Conservation (phyloP, 2,888 invertebrate genomes). For the Liopterus haemorrhoidalis region DNA sequence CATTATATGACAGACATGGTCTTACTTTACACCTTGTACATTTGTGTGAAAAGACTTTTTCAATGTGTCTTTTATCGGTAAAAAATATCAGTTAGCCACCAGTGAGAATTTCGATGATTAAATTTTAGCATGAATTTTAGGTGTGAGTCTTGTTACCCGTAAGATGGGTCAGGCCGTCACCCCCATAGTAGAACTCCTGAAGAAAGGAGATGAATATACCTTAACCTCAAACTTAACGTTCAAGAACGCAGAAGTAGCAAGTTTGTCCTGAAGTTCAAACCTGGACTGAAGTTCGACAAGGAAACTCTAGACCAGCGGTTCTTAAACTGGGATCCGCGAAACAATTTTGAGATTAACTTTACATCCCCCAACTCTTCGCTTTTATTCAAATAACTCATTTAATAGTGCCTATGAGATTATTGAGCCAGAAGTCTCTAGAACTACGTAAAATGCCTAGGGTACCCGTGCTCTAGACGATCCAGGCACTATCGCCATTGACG, state of each 20-base stretch:
- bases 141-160: slow-evolving; percentile 80
- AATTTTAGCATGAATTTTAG: no score
- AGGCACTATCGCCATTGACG: slow-evolving; percentile 71
- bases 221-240: slow-evolving; percentile 82
- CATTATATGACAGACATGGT: no score
- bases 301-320: slow-evolving; percentile 85
- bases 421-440: no score
- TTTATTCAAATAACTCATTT: no score
- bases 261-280: slow-evolving; percentile 74
- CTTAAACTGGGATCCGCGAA: slow-evolving; percentile 76
- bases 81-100: slow-evolving; percentile 72
- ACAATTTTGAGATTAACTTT: no score
- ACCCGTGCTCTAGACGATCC: no score
- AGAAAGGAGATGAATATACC: slow-evolving; percentile 68
- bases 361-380: no score
- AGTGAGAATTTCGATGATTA: slow-evolving; percentile 85
- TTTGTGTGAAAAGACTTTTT: no score
- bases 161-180: slow-evolving; percentile 79
- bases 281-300: slow-evolving; percentile 83
- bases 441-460: no score
- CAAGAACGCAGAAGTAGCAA: no score
- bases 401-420: no score
- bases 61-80: slow-evolving; percentile 53
- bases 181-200: slow-evolving; percentile 76
- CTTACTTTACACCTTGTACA: no score